phyloP scores from a whole-genome alignment of 2,888 invertebrate genomes.

The Andrena trimmerana region DNA sequence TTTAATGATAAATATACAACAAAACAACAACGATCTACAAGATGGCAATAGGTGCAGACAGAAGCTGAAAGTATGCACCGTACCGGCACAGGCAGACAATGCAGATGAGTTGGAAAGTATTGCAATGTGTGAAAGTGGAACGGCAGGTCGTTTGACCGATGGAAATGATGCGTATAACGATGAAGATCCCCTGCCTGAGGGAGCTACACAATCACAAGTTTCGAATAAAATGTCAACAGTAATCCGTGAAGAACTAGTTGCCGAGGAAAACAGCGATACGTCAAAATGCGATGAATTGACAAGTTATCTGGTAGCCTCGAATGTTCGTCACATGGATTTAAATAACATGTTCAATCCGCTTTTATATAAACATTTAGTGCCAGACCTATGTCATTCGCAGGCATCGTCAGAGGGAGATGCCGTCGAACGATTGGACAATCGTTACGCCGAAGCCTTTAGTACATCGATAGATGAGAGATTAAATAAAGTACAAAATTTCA shows the following conservation, averaged over 20 bases:
- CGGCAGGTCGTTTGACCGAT: slow-evolving; percentile 44
- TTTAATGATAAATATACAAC: slow-evolving; percentile 73
- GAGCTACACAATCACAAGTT: slow-evolving; percentile 19
- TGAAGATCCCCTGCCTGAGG: slow-evolving; percentile 10
- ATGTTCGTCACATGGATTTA: slow-evolving; percentile 79
- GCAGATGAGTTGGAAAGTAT: neutral
- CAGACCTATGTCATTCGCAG: slow-evolving; percentile 70
- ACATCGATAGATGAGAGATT: slow-evolving; percentile 74
- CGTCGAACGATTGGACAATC: slow-evolving; percentile 77
- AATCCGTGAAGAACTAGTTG: slow-evolving; percentile 78
- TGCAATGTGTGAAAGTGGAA: neutral
- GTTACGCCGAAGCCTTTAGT: slow-evolving; percentile 77
- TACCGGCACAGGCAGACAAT: slow-evolving; percentile 69
- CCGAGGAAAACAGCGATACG: slow-evolving; percentile 76
- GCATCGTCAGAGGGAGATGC: slow-evolving; percentile 75
- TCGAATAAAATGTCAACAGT: slow-evolving; percentile 76
- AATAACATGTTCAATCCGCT: slow-evolving; percentile 81
- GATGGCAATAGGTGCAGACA: slow-evolving; percentile 67
- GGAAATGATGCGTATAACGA: neutral
- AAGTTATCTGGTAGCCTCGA: slow-evolving; percentile 78
- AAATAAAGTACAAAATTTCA: slow-evolving; percentile 68
- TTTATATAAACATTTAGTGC: slow-evolving; percentile 81
- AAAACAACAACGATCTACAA: slow-evolving; percentile 69
- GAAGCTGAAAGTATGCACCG: slow-evolving; percentile 65
- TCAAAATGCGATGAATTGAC: slow-evolving; percentile 78